Conservation (phyloP, 2,113 vertebrate species). For the Nibea coibor region DNA sequence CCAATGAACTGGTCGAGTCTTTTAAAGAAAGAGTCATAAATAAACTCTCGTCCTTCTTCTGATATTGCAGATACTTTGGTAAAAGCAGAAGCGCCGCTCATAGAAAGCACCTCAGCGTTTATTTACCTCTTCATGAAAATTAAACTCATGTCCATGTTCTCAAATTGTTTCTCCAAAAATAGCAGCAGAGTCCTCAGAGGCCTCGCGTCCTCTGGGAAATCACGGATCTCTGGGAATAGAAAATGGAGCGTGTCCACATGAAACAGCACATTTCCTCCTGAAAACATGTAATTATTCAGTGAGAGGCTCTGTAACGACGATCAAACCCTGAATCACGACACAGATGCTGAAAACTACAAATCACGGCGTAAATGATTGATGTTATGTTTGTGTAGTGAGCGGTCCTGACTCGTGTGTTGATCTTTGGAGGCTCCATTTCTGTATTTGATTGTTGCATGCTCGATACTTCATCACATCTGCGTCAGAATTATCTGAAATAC, state of each 20-base stretch:
- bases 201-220: slow-evolving; percentile 46
- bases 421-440: accelerated
- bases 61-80: not conserved
- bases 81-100: slow-evolving; percentile 8
- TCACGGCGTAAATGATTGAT: not conserved
- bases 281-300: slow-evolving; percentile 29
- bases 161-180: slow-evolving; percentile 37
- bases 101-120: slow-evolving; percentile 30
- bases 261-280: slow-evolving; percentile 40
- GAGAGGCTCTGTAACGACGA: not conserved
- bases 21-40: not conserved
- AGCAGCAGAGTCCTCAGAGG: slow-evolving; percentile 45
- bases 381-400: not conserved
- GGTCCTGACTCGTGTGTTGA: not conserved
- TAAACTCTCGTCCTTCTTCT: not conserved
- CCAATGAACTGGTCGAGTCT: not conserved
- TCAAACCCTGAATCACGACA: not conserved
- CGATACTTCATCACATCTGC: not conserved
- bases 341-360: not conserved
- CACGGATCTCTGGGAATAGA: slow-evolving; percentile 31
- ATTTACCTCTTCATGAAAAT: slow-evolving; percentile 47
- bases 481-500: not conserved
- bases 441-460: not conserved
- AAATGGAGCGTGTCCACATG: slow-evolving; percentile 43
- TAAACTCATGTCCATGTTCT: slow-evolving; percentile 18